Evolutionary conservation across 1,140 invertebrate genomes (phyloP), one percentile per base, ranked within the genome.

Genomic region (Spodoptera frugiperda): DNA sequence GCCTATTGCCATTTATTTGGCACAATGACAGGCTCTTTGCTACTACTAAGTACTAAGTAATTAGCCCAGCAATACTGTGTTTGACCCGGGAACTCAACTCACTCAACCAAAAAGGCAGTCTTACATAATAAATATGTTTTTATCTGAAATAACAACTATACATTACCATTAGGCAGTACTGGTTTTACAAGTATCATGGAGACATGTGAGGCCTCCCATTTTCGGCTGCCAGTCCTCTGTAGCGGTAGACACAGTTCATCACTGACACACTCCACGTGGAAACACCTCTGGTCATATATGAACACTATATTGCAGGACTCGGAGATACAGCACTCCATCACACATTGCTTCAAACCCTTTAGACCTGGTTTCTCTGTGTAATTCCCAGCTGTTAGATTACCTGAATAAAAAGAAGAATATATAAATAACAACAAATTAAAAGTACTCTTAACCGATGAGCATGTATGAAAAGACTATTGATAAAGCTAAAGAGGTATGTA

Each of bases 151-250:
- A 63, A 12, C 48, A 46, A 39, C 30, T 17, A 53, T 15, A 71
- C 81, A 54, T 85, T 84, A 92, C 88, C 89, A 87, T 84, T 91
- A 12, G 87, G 82, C 54, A 91, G 76, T 5, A 93, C 89, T 53
- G 97, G 97, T 90, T 96, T 96, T 0, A 98, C 96, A 59, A 97
- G 88, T 14, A 98, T 96, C 97, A 98, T 97, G 67, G 95, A 96
- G 6, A 97, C 95, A 94, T 96, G 95, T 39, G 93, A 89, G 19
- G 93, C 89, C 6, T 95, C 91, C 78, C 93, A 91, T 74, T 95
- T 95, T 12, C 92, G 85, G 48, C 95, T 91, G 68, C 96, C 95
- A 17, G 93, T 82, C 80, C 95, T 94, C 54, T 94, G 92, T 17
- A 96, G 89, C 71, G 97, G 96, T 80, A 96, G 78, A 84, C 97